These are phyloP conservation scores for Porites lutea DNA, from an alignment of 64 coral and sea anemone species.

Conservation along the genomic window DNA sequence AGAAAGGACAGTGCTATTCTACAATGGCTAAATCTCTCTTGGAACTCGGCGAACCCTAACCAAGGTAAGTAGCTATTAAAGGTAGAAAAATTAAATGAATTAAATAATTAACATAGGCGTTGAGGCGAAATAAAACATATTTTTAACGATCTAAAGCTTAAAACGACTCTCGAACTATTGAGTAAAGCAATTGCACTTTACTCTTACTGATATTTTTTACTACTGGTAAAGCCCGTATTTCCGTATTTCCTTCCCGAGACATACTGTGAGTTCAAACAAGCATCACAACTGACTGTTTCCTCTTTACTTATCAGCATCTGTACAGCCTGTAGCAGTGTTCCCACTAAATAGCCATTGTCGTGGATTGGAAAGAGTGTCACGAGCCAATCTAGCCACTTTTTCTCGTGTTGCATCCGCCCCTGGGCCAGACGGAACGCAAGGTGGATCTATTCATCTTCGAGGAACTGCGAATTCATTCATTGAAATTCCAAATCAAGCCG, in stretches of 20 bases:
- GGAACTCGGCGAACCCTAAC: not conserved
- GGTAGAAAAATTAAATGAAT: too few relatives aligned
- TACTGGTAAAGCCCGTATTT: too few relatives aligned
- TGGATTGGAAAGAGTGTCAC: constrained; percentile 56
- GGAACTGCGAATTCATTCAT: constrained; percentile 63
- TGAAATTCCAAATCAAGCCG: constrained; percentile 46
- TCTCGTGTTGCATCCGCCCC: constrained; percentile 12
- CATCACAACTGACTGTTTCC: too few relatives aligned
- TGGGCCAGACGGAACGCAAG: constrained; percentile 8
- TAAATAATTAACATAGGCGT: too few relatives aligned
- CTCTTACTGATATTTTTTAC: too few relatives aligned
- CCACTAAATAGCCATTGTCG: constrained; percentile 37
- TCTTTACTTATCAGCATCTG: not conserved
- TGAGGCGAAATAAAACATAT: too few relatives aligned
- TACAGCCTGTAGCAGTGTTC: constrained; percentile 61
- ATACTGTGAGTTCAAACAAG: not conserved
- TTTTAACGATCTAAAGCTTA: too few relatives aligned
- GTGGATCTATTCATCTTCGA: constrained; percentile 24
- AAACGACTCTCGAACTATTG: too few relatives aligned
- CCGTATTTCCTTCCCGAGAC: not conserved
- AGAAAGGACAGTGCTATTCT: not conserved
- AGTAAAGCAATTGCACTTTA: too few relatives aligned
- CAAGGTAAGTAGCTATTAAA: not conserved
- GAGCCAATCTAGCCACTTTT: constrained; percentile 42
- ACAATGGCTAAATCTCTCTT: constrained; percentile 13